Conservation (phyloP, 2,797 vertebrate species). For the Nannoperca australis region DNA sequence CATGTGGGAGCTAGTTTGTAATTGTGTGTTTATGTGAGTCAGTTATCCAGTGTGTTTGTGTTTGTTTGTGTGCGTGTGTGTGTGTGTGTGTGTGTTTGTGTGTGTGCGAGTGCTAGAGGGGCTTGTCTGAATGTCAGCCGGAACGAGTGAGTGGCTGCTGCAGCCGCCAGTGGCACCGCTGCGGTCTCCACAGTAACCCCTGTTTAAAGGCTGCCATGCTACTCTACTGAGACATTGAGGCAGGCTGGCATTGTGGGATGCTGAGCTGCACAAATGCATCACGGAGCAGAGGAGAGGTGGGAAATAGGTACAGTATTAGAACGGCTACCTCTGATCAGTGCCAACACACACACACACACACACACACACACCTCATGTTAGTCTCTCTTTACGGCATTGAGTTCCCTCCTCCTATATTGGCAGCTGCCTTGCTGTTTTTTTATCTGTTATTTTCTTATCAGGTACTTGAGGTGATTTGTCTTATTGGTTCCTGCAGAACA, state of each 20-base stretch:
- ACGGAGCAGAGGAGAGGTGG: neutral
- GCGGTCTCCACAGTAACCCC: slow-evolving; percentile 66
- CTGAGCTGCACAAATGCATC: slow-evolving; percentile 15
- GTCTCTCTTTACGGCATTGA: neutral
- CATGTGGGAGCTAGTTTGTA: slow-evolving; percentile 24
- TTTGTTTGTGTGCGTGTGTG: neutral
- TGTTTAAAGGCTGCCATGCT: slow-evolving; percentile 44
- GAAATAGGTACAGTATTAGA: neutral
- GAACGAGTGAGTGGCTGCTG: slow-evolving; percentile 42
- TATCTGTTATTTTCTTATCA: neutral
- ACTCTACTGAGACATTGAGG: slow-evolving; percentile 22
- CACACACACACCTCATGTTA: neutral
- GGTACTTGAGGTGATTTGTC: slow-evolving; percentile 4
- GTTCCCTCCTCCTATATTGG: neutral
- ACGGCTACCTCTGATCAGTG: neutral
- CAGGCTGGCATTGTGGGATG: slow-evolving; percentile 48
- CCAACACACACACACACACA: neutral
- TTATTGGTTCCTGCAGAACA: slow-evolving; percentile 10
- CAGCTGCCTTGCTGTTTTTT: slow-evolving; percentile 6
- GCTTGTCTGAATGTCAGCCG: slow-evolving; percentile 63
- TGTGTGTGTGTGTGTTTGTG: neutral
- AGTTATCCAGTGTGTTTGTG: neutral
- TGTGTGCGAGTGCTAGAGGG: slow-evolving; percentile 15
- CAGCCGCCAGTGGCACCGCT: slow-evolving; percentile 32
- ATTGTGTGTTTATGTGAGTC: slow-evolving; percentile 12